Evolutionary conservation across 1,140 invertebrate species (phyloP), one percentile per base, ranked within the genome.

Genomic region (Glomeris maerens): DNA sequence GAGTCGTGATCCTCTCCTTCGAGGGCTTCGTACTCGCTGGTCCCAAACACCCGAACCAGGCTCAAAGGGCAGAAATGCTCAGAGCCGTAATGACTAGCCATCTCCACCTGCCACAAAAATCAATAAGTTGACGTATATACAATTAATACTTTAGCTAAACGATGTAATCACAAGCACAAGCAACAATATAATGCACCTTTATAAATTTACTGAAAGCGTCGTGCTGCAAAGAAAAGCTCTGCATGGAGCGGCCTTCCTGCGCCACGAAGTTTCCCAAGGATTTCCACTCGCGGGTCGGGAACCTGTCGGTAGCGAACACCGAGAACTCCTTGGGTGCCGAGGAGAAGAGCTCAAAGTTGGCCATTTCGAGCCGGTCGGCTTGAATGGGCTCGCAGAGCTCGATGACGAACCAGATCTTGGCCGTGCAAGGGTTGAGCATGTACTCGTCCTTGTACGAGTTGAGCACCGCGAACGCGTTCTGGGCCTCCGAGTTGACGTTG

Each of bases 1-100:
- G 47, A 42, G 1, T 39, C 27, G 41, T 57, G 55, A 14, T 57
- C 55, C 26, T 59, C 58, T 46, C 38, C 57, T 27, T 68, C 63
- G 29, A 69, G 54, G 7, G 89, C 85, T 65, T 91, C 87, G 62
- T 86, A 87, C 62, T 91, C 87, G 39, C 83, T 88, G 2, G 85
- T 89, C 4, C 92, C 92, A 64, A 85, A 94, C 2, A 90, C 83
- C 31, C 85, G 77, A 66, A 95, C 85, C 14, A 93, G 70, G 3
- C 88, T 95, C 41, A 98, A 74, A 0, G 95, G 94, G 67, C 96
- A 99, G 63, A 89, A 98, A 64, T 98, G 94, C 68, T 98, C 93
- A 2, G 80, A 80, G 10, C 93, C 92, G 62, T 97, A 89, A 66
- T 98, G 87, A 17, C 86, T 88, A 47, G 84, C 74, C 55, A 98